A percentile compares a stretch with the other conserved stretches of the same genome.
Evolutionary conservation across 2,797 vertebrate genomes (phyloP).

Genomic region (Danio tinwini): DNA sequence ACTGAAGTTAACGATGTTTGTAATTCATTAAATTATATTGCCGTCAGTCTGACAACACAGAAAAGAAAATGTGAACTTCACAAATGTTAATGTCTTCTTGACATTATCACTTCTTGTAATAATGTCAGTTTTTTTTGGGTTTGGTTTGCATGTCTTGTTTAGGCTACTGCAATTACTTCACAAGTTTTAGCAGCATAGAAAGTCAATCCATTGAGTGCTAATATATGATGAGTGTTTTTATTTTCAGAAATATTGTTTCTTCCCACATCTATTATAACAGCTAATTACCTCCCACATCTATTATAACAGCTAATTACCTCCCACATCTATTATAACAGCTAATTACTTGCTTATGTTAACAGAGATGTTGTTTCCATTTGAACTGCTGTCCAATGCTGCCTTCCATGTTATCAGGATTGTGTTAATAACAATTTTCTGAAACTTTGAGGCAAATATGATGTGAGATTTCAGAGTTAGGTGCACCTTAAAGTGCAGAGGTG

Average conservation of each 20-base stretch:
- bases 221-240: background rate
- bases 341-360: background rate
- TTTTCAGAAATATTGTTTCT: background rate
- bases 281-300: background rate
- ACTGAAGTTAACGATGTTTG: background rate
- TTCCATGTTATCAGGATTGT: no score
- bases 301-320: no score
- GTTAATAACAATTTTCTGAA: no score
- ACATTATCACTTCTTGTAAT: constrained; percentile 12
- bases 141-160: background rate
- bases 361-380: background rate
- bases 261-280: background rate
- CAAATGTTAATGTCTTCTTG: constrained; percentile 7
- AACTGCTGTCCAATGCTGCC: no score
- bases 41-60: background rate
- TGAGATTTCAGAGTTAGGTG: no score
- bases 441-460: no score
- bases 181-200: background rate
- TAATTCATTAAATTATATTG: background rate
- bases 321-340: background rate
- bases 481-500: no score
- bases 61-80: background rate
- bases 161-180: background rate
- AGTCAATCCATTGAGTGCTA: constrained; percentile 6
- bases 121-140: background rate